Evolutionary conservation across 2,888 invertebrate species (phyloP), one percentile per base, ranked within the genome.

Genomic region (Cantharis nigra): DNA sequence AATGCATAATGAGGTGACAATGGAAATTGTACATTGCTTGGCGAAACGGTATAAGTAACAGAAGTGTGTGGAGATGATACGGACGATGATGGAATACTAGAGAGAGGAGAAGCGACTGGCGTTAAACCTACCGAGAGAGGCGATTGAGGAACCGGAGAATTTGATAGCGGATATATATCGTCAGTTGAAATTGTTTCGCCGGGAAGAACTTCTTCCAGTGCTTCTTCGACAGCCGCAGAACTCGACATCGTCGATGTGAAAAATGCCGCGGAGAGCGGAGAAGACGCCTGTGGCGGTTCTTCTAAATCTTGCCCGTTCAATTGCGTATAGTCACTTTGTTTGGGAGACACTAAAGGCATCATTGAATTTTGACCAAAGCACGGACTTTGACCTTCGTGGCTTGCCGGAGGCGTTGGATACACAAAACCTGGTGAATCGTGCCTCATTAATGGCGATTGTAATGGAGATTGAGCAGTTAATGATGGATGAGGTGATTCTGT

Each of bases 381-480:
- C 10, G 93, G 94, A 80, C 93, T 92, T 78, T 94, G 92, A 20
- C 95, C 95, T 89, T 96, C 96, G 83, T 96, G 96, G 82, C 96
- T 96, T 1, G 96, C 96, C 4, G 96, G 96, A 20, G 96, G 96
- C 9, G 96, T 96, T 3, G 96, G 96, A 86, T 96, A 96, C 20
- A 95, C 92, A 83, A 96, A 91, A 62, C 94, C 93, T 0, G 94
- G 94, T n/a, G 94, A 94, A 77, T 92, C 92, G 83, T 91, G 91
- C 79, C 91, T 87, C 18, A 91, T 90, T 62, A 91, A 83, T 0
- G 93, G 93, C 28, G 93, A 93, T 80, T 93, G 92, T 78, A 93
- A 83, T 0, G 93, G 93, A 0, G 92, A 93, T 80, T 91, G 90
- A 13, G 90, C 90, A 72, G 90, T 89, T 73, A 91, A 82, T 7